phyloP scores from a whole-genome alignment of 2,888 invertebrate genomes.

The Eupelmus urozonus region DNA sequence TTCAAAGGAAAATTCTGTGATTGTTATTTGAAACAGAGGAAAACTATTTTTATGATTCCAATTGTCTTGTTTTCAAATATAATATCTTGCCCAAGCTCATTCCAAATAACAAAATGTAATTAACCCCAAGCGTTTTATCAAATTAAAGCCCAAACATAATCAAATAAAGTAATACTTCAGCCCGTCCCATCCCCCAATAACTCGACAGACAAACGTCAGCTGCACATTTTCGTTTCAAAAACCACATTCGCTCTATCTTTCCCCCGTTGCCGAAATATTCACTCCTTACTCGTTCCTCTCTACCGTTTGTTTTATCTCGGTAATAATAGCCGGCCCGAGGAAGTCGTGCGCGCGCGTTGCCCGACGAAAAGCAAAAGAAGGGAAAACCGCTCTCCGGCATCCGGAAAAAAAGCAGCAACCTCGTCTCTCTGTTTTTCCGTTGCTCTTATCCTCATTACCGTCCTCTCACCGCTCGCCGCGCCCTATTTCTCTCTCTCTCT shows the following conservation, averaged over 20 bases:
- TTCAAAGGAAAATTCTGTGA: too few species aligned
- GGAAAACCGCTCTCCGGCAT: not conserved
- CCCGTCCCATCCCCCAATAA: too few species aligned
- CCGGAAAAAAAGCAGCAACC: slow-evolving; percentile 17
- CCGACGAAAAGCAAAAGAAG: not conserved
- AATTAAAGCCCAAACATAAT: too few species aligned
- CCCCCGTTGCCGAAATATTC: slow-evolving; percentile 11
- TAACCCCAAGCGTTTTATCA: too few species aligned
- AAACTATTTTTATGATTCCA: too few species aligned
- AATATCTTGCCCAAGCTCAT: too few species aligned
- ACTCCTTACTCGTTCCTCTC: slow-evolving; percentile 3
- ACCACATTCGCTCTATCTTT: not conserved
- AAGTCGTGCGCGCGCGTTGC: not conserved
- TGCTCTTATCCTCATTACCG: slow-evolving; percentile 48
- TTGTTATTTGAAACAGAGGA: too few species aligned
- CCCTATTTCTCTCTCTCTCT: not conserved
- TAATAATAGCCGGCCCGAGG: slow-evolving; percentile 17
- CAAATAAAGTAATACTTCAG: slow-evolving; percentile 12
- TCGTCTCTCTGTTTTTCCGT: slow-evolving; percentile 26
- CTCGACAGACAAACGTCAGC: too few species aligned
- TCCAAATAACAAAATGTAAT: too few species aligned
- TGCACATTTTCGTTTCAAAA: not conserved
- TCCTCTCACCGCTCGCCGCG: too few species aligned
- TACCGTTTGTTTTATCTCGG: slow-evolving; percentile 35
- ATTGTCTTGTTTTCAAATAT: too few species aligned